Percentiles rank a stretch among this genome's conserved stretches.
These are phyloP conservation scores for Alviniconcha marisindica DNA, from an alignment of 1,140 invertebrate genomes.

Conservation along the genomic window DNA sequence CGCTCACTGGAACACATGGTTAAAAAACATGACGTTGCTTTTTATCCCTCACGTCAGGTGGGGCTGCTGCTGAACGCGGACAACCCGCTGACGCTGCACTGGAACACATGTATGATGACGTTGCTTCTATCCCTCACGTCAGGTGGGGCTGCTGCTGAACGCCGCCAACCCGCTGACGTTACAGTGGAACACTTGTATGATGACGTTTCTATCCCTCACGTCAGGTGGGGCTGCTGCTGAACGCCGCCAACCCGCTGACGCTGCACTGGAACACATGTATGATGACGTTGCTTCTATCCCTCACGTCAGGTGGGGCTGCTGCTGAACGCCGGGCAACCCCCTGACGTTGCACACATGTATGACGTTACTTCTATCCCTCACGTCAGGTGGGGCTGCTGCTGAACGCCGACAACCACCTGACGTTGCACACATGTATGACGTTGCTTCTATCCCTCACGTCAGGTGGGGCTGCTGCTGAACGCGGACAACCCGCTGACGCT, in stretches of 20 bases:
- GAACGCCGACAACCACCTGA: conserved; percentile 62
- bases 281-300: no score
- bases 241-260: conserved; percentile 63
- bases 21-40: no score
- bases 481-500: conserved; percentile 65
- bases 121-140: no score
- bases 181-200: conserved; percentile 61
- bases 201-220: no score
- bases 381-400: no score
- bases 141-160: conserved; percentile 63
- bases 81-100: conserved; percentile 65
- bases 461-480: conserved; percentile 65
- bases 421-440: no score
- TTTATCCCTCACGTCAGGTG: no score
- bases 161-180: conserved; percentile 63
- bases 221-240: conserved; percentile 64
- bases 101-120: no score
- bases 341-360: conserved; percentile 56
- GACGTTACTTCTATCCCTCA: no score
- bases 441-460: no score
- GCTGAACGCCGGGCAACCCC: conserved; percentile 61
- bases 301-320: conserved; percentile 62
- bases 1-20: no score
- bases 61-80: conserved; percentile 66
- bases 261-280: conserved; percentile 63